These are phyloP conservation scores for Heliconius charithonia DNA, from an alignment of 2,888 invertebrate species.

Conservation along the genomic window DNA sequence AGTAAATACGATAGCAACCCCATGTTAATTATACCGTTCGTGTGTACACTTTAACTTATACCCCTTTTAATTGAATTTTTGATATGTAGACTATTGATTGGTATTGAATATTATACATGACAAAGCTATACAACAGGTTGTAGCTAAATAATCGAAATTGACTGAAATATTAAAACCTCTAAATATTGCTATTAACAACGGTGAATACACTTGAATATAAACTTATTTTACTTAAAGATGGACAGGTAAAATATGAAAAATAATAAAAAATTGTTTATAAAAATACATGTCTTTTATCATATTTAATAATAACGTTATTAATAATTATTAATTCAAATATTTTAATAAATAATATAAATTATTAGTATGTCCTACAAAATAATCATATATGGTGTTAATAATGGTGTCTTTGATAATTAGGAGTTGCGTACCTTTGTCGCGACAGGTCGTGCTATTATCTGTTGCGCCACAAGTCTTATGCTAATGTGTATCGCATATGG, in stretches of 20 bases:
- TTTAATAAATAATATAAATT: not conserved
- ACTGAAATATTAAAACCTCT: too few relatives aligned
- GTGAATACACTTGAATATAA: too few relatives aligned
- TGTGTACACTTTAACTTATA: conserved; percentile 17
- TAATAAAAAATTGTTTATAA: too few relatives aligned
- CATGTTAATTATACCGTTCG: conserved; percentile 16
- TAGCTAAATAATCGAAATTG: too few relatives aligned
- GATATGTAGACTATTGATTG: conserved; percentile 5
- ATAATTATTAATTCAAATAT: too few relatives aligned
- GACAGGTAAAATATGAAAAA: too few relatives aligned
- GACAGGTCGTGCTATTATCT: conserved; percentile 19
- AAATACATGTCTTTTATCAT: too few relatives aligned
- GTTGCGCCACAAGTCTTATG: conserved; percentile 15
- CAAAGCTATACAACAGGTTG: too few relatives aligned
- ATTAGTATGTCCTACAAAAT: not conserved
- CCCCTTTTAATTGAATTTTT: conserved; percentile 20
- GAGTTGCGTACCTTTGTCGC: conserved; percentile 24
- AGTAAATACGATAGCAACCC: conserved; percentile 30
- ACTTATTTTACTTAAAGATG: too few relatives aligned
- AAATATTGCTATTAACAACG: too few relatives aligned
- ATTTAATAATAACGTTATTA: not conserved
- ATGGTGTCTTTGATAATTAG: conserved; percentile 12
- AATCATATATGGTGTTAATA: conserved; percentile 1
- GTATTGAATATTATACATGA: not conserved
- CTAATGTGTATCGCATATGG: conserved; percentile 5